Base-by-base conservation (phyloP, 2,797 vertebrate genomes). In the Gobionotothen gibberifrons region DNA sequence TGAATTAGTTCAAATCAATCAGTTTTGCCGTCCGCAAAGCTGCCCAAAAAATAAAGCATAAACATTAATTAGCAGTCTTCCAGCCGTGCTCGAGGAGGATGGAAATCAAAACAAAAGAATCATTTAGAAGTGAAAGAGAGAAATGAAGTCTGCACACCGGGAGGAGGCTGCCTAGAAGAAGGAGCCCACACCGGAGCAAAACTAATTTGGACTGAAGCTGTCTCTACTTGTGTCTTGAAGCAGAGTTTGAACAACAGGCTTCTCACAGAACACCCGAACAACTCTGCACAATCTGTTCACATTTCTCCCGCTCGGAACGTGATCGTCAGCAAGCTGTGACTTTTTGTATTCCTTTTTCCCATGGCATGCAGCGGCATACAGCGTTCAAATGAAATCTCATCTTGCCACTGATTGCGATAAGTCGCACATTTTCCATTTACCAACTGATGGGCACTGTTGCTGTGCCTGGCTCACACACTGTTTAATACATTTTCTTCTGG, bases 371-470 rank as follows among this genome's bases (percentile, higher is more conserved):
- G 85, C 53, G 79, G 82, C 88, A 84, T 56, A 83, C 85, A 74
- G 64, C 74, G 75, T 81, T 89, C 83, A 84, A 87, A 90, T 79
- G 58, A 83, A 86, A 87, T 78, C 84, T 80, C 66, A 63, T 87
- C 84, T 77, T 71, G 76, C 73, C 53, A 40, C 83, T 82, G 74
- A 90, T 85, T 90, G 81, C 42, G 65, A 74, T 69, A 62, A 58
- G 55, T 85, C 82, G 76, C 78, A 84, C 66, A 85, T 74, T 85
- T 85, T 89, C 80, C 63, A 82, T 89, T 86, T 82, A 72, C 39
- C 64, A 32, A 64, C 69, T 83, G 83, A 79, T 68, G 65, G 73
- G 82, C 83, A 44, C 36, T 53, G 53, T 46, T 52, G 69, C 52
- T 57, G 22, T n/a, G 72, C 19, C 52, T n/a, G 17, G 62, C 63